Base-by-base conservation (phyloP, 2,888 invertebrate genomes). In the Cylloceria caligata region DNA sequence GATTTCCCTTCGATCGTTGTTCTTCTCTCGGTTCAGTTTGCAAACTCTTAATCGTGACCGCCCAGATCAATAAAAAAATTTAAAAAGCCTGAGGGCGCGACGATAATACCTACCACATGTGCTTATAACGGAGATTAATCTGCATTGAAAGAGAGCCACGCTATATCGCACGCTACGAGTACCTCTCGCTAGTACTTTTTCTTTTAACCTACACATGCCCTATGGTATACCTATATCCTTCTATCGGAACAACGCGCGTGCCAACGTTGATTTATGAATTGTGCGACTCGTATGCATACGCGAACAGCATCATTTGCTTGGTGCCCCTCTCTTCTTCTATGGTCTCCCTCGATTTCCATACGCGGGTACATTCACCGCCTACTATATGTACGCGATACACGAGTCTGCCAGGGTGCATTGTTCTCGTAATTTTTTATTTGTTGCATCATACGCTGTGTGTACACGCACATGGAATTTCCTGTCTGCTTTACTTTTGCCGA, bases 201-300 rank as follows among this genome's bases (percentile, higher is more conserved):
- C 73, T 55, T 52, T 78, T 45, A 64, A 68, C 75, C 67, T 13
- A 60, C 72, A 45, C 30, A 45, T 21, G n/a, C 79, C 16, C 30
- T 19, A 11, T 13, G 5, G n/a, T 75, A 76, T 80, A 71, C 55
- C 57, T 73, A 80, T 84, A 76, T 73, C 71, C n/a, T 65, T 64
- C 52, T 81, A 85, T 85, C 77, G 83, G 75, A 81, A 84, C 83
- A 83, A 82, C 68, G 83, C 82, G 81, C 83, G 76, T 84, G 81
- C 83, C 83, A 85, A 83, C 83, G 81, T 81, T 84, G 84, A 85
- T 85, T 84, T 85, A 84, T 83, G 81, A 83, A 85, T 84, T 85
- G 80, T 83, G 64, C 65, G 81, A 78, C 49, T 86, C 83, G 83
- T 83, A 83, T 83, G 74, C 64, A 78, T 74, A 81, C 78, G 73